Conservation (phyloP, 2,113 vertebrate species). For the Gasterosteus nipponicus region DNA sequence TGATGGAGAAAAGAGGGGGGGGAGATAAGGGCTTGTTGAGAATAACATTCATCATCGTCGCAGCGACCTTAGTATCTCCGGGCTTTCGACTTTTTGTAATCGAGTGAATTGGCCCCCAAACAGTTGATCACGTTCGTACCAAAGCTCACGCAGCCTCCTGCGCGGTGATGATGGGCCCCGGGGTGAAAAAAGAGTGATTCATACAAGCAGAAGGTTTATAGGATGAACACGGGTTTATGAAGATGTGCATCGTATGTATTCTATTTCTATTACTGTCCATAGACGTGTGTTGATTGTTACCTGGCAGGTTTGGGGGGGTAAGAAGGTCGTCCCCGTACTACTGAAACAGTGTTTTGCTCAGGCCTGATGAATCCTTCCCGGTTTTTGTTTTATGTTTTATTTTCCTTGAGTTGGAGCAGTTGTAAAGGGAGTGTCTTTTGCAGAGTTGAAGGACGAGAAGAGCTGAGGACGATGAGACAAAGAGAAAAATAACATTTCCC, state of each 20-base stretch:
- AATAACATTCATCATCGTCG: constrained; percentile 31
- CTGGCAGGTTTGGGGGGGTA: constrained; percentile 60
- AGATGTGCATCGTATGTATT: constrained; percentile 77
- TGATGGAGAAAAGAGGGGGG: constrained; percentile 1
- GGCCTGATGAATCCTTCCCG: constrained; percentile 77
- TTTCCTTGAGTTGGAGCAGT: constrained; percentile 75
- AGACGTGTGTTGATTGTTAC: constrained; percentile 77
- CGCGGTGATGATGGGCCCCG: constrained; percentile 61
- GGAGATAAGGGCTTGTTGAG: constrained; percentile 60
- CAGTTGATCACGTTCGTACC: constrained; percentile 81
- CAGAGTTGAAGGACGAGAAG: constrained; percentile 59
- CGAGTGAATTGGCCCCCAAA: constrained; percentile 43
- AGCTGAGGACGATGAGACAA: constrained; percentile 78
- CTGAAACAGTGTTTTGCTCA: constrained; percentile 82
- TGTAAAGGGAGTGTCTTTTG: constrained; percentile 68
- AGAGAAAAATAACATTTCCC: constrained; percentile 81
- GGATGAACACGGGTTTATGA: constrained; percentile 69
- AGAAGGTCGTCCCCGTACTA: constrained; percentile 68
- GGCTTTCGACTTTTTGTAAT: constrained; percentile 22
- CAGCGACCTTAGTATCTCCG: constrained; percentile 19
- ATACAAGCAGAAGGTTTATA: constrained; percentile 65
- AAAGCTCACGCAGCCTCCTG: constrained; percentile 71
- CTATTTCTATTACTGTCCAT: constrained; percentile 78
- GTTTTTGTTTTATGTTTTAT: constrained; percentile 72
- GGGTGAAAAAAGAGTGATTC: constrained; percentile 69